Evolutionary conservation across 2,888 invertebrate species (phyloP), one percentile per base, ranked within the genome.

Genomic region (Lacanobia wlatinum): DNA sequence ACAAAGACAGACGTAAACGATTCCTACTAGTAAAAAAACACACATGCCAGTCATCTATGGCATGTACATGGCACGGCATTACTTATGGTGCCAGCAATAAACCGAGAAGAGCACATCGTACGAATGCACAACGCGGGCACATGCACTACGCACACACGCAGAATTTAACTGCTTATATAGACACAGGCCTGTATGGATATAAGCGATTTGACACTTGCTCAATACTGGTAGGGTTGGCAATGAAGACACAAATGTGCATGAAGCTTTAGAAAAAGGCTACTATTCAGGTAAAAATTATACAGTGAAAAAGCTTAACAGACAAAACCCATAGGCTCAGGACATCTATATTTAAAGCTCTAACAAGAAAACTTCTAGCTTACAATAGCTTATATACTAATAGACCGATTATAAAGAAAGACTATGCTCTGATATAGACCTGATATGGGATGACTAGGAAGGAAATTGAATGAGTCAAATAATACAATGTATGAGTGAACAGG

Each of bases 131-230:
- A 74, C 80, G 82, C 61, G 53, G 46, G 40, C 76, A 79, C 73
- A 79, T 84, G 71, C 76, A 82, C 69, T 80, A 59, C 84, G 80
- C 87, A 87, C 88, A 87, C 81, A 80, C 84, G 81, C 74, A 65
- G 65, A 81, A 73, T 71, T 76, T 79, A 68, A 82, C 79, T 80
- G 83, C 83, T 64, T 83, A 76, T 83, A 85, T 78, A 81, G 77
- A 78, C 67, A 81, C 78, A 76, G 77, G 82, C 72, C 71, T 88
- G 80, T 85, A 84, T 85, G 84, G 83, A 84, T 87, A 85, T 78
- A 84, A 88, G 89, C 90, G 89, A 92, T 92, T 91, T 91, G 92
- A 93, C 92, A 92, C 91, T 91, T 91, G 88, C 87, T 90, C 90
- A 90, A 87, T 88, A 83, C 82, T 56, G 56, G 10, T 83, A 93